Base-by-base conservation (phyloP, 2,113 vertebrate genomes). In the Sceloporus tristichus region DNA sequence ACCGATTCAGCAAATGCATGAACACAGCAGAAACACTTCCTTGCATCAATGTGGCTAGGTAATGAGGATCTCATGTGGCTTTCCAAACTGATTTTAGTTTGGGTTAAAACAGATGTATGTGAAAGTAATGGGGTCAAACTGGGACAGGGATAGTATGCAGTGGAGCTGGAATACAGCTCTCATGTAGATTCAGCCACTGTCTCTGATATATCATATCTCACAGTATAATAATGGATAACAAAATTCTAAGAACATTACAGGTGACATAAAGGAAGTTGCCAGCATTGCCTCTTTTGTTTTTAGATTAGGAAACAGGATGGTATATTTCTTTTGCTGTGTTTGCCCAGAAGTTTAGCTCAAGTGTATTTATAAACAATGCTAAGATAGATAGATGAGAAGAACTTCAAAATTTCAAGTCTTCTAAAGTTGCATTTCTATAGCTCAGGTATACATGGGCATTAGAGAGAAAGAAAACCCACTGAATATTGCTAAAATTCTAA, bases 391-490 rank as follows among this genome's bases (percentile, higher is more conserved):
- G 59, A 73, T 40, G n/a, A 71, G 40, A 25, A 25, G 29, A 68
- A 73, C 0, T 21, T 42, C 59, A 25, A 1, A n/a, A 27, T 40
- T 38, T 11, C 8, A 38, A 82, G 80, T 5, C 40, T 87, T 48
- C 25, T 27, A 78, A 80, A 76, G 19, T 25, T 66, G n/a, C 4
- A 66, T 77, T 77, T 88, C 84, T 68, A 59, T 53, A 76, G 19
- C 19, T 82, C 38, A 62, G 27, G 9, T 82, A 80, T 65, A 65
- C 13, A 40, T 34, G 38, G 19, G 53, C 21, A 76, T 74, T 21
- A 70, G n/a, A 25, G 78, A 75, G 42, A 82, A 86, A 88, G 85
- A 89, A 91, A 89, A 70, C 53, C 66, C 40, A 78, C 25, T 42
- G 77, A n/a, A 73, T 23, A 65, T 89, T 56, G 68, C 59, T 0